These are phyloP conservation scores for Arenaria interpres DNA, from an alignment of 2,113 vertebrate genomes.

Conservation along the genomic window DNA sequence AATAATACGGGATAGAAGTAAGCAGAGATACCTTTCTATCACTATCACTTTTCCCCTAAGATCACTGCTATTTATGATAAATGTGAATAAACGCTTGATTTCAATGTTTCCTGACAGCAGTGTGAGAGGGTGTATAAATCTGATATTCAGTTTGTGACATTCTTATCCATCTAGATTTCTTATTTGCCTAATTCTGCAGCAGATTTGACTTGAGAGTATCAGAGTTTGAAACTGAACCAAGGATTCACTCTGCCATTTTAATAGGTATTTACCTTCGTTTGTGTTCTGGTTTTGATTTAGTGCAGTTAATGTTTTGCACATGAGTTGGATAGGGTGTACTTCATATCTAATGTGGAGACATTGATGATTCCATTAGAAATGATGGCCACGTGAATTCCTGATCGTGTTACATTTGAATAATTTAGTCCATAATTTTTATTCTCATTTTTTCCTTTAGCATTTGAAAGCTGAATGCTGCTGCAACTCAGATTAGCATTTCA, in stretches of 20 bases:
- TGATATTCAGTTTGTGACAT: neutral
- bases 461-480: conserved; percentile 12
- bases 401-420: neutral
- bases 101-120: neutral
- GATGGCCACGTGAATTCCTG: neutral
- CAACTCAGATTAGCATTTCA: neutral
- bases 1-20: neutral
- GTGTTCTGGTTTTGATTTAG: conserved; percentile 28
- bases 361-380: neutral
- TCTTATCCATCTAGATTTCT: neutral
- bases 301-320: conserved; percentile 3
- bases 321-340: neutral
- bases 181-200: neutral
- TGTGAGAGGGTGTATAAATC: neutral
- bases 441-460: neutral
- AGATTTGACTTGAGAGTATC: neutral
- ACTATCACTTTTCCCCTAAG: neutral
- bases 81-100: neutral
- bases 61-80: neutral
- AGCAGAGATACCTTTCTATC: neutral
- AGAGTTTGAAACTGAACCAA: neutral
- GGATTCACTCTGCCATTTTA: neutral
- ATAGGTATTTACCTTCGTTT: neutral
- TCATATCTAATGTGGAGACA: neutral
- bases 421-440: conserved; percentile 17